A percentile compares a stretch with the other conserved stretches of the same genome.
Evolutionary conservation across 2,113 vertebrate species (phyloP).

Genomic region (Anarrhichthys ocellatus): DNA sequence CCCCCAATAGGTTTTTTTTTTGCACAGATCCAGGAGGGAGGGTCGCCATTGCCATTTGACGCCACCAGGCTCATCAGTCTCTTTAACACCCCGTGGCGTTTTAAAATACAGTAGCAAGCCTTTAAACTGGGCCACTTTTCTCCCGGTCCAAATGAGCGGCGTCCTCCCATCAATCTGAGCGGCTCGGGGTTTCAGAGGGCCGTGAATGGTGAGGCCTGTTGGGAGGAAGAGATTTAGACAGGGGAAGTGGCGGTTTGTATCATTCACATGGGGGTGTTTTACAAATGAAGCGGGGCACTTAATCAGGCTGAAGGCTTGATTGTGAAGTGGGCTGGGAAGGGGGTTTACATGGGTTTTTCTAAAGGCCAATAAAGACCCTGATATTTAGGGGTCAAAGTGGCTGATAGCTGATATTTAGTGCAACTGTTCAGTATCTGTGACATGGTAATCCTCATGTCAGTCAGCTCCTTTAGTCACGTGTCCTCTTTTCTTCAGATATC

Average conservation of each 20-base stretch:
- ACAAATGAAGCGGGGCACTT: conserved; percentile 58
- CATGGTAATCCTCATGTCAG: background rate
- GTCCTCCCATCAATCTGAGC: conserved; percentile 75
- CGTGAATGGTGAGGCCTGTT: conserved; percentile 42
- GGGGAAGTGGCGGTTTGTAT: conserved; percentile 34
- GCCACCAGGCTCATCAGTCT: conserved; percentile 72
- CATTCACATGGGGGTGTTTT: conserved; percentile 52
- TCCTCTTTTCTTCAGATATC: background rate
- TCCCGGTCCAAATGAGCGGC: conserved; percentile 75
- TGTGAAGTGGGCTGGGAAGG: conserved; percentile 1
- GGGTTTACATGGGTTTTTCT: background rate
- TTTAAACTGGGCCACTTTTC: conserved; percentile 81
- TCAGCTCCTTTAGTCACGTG: background rate
- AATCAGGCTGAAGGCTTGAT: conserved; percentile 43
- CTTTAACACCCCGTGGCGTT: conserved; percentile 70
- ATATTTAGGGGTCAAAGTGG: conserved; percentile 4
- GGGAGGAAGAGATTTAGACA: conserved; percentile 39
- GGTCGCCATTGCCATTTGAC: background rate
- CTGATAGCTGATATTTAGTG: background rate
- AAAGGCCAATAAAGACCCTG: background rate
- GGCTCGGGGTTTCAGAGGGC: conserved; percentile 1
- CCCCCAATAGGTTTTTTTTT: conserved; percentile 18
- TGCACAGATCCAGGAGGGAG: conserved; percentile 14
- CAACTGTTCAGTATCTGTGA: background rate
- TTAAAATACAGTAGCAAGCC: conserved; percentile 78